These are phyloP conservation scores for Tortricodes alternella DNA, from an alignment of 2,888 invertebrate genomes.

Conservation along the genomic window DNA sequence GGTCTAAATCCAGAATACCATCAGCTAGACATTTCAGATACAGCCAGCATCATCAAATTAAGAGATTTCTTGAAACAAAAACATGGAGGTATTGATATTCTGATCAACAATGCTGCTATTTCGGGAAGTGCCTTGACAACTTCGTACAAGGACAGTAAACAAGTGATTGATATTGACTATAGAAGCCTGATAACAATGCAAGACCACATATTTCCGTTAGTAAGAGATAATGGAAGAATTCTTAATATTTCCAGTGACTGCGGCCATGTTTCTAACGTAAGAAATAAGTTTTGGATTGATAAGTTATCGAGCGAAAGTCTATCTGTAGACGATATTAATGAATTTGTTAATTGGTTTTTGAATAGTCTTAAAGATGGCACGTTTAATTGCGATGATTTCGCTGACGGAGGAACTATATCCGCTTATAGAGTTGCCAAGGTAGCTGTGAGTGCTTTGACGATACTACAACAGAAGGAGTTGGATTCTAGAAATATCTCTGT, in stretches of 20 bases:
- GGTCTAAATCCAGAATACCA: conserved; percentile 80
- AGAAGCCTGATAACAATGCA: conserved; percentile 84
- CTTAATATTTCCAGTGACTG: conserved; percentile 88
- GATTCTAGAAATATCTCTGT: conserved; percentile 78
- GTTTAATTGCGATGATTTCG: conserved; percentile 51
- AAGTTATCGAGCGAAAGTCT: conserved; percentile 53
- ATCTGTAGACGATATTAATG: conserved; percentile 55
- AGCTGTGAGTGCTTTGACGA: conserved; percentile 85
- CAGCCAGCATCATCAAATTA: conserved; percentile 81
- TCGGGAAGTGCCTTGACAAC: conserved; percentile 57
- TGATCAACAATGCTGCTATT: conserved; percentile 89
- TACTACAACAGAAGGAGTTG: conserved; percentile 85
- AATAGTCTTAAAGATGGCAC: conserved; percentile 57
- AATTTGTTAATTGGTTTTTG: conserved; percentile 85
- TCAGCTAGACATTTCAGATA: conserved; percentile 85
- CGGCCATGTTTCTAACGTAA: conserved; percentile 84
- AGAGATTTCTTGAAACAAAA: conserved; percentile 79
- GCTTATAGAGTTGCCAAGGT: conserved; percentile 88
- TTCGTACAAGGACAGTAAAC: conserved; percentile 75
- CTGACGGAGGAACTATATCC: conserved; percentile 79
- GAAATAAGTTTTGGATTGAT: conserved; percentile 66
- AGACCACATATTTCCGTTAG: conserved; percentile 85
- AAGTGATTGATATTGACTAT: conserved; percentile 86
- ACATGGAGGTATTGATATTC: conserved; percentile 86
- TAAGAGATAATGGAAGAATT: conserved; percentile 86